Evolutionary conservation across 2,888 invertebrate species (phyloP), one percentile per base, ranked within the genome.

Genomic region (Theretra japonica): DNA sequence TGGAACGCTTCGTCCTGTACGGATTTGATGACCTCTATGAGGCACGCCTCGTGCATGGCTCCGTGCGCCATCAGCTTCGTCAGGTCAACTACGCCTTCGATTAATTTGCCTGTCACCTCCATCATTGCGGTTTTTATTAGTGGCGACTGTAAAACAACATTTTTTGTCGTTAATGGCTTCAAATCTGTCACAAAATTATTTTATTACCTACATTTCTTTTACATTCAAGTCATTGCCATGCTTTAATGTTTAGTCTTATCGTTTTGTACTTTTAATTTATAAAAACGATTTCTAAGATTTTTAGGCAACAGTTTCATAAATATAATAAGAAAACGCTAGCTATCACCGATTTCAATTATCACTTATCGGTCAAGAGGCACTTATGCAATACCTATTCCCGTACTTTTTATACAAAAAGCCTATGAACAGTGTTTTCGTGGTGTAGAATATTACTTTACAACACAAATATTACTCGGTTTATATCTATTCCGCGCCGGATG

Each of bases 31-130:
- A 94, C 94, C 86, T 94, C 94, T 11, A 94, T 93, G 1, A 94
- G 91, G 62, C 94, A 94, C 0, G 94, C 94, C 80, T 94, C 94
- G n/a, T 94, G 94, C 94, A 94, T 94, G 0, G 94, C 94, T 3
- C 94, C 93, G 41, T 94, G 94, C 0, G 94, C 93, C 90, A 94
- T 91, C 7, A 91, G 79, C 69, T 93, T 94, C 0, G 93, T 93
- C 2, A 94, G 79, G 1, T 87, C 88, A 2, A 92, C 89, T 0
- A 93, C 86, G 3, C 94, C 94, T 19, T 90, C 88, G 17, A 93
- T 86, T 2, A 94, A 80, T 65, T 89, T 90, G 0, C 86, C 82
- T 0, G 93, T 91, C 5, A 93, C 86, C 11, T 89, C 92, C 92
- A 94, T 94, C 93, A 94, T 92, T 4, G 87, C 83, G 11, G 92